These are phyloP conservation scores for Triops longicaudatus DNA, from an alignment of 1,140 invertebrate genomes.

Conservation along the genomic window DNA sequence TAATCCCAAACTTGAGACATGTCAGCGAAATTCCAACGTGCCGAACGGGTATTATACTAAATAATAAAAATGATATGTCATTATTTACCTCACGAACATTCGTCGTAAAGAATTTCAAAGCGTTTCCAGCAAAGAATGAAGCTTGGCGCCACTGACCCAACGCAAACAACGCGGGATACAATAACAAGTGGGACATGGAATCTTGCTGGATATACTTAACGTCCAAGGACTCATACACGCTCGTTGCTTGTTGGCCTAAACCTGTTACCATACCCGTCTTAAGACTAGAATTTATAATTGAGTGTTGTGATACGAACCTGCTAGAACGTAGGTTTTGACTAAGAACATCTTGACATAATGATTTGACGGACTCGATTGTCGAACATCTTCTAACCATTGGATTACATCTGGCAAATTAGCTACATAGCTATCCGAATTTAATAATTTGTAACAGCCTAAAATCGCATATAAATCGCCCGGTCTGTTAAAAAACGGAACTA, in stretches of 20 bases:
- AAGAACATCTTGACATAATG: constrained; percentile 67
- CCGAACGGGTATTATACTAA: constrained; percentile 17
- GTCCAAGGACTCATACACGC: constrained; percentile 58
- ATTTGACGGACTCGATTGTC: constrained; percentile 63
- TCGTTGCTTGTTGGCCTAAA: constrained; percentile 32
- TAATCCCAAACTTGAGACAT: constrained; percentile 16
- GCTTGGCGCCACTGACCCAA: constrained; percentile 72
- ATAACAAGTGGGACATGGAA: constrained; percentile 49
- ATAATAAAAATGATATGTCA: constrained; percentile 30
- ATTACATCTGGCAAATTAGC: constrained; percentile 36
- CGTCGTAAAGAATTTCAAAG: constrained; percentile 74
- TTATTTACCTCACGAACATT: constrained; percentile 72
- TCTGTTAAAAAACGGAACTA: constrained; percentile 32
- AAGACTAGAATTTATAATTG: constrained; percentile 46
- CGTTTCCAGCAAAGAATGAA: constrained; percentile 53
- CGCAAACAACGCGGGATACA: constrained; percentile 65
- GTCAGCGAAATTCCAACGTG: constrained; percentile 22
- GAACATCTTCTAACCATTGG: constrained; percentile 48
- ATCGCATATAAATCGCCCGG: constrained; percentile 63
- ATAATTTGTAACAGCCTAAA: constrained; percentile 64
- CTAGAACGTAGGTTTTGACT: constrained; percentile 58
- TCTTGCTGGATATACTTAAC: constrained; percentile 92
- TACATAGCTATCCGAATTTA: constrained; percentile 46
- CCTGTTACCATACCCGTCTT: constrained; percentile 54
- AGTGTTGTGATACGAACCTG: constrained; percentile 45